Percentiles rank a stretch among this genome's conserved stretches.
Evolutionary conservation across 2,797 vertebrate genomes (phyloP).

Genomic region (Sebastiscus tertius): DNA sequence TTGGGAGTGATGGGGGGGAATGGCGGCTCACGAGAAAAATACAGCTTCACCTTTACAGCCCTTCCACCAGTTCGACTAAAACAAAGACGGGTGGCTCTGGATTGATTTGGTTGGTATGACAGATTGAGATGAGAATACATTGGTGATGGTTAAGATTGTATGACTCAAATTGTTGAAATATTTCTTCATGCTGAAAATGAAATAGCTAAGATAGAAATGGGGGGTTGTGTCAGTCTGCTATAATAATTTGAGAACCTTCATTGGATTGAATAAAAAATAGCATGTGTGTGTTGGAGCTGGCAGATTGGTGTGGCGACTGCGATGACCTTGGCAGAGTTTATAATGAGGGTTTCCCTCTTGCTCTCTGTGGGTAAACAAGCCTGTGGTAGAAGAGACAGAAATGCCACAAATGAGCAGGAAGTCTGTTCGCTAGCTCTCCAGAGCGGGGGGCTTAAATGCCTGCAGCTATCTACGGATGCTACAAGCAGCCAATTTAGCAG

Average conservation of each 20-base stretch:
- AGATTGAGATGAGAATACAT: neutral
- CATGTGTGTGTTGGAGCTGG: constrained; percentile 33
- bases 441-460: constrained; percentile 71
- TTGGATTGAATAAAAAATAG: constrained; percentile 11
- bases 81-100: constrained; percentile 73
- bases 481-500: constrained; percentile 84
- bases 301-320: constrained; percentile 65
- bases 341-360: constrained; percentile 80
- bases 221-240: neutral
- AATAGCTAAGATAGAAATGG: neutral
- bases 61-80: constrained; percentile 70
- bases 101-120: neutral
- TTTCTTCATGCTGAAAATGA: neutral
- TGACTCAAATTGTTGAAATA: neutral
- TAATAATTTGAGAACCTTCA: constrained; percentile 1
- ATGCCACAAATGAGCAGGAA: constrained; percentile 81
- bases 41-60: constrained; percentile 49
- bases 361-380: constrained; percentile 77
- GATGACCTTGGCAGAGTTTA: constrained; percentile 76
- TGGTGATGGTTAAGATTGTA: neutral
- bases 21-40: constrained; percentile 39
- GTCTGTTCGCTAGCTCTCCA: constrained; percentile 71
- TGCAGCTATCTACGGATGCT: constrained; percentile 70
- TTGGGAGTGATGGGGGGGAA: constrained; percentile 8
- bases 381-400: constrained; percentile 76